Evolutionary conservation across 2,888 invertebrate species (phyloP).

Genomic region (Latrodectus elegans): DNA sequence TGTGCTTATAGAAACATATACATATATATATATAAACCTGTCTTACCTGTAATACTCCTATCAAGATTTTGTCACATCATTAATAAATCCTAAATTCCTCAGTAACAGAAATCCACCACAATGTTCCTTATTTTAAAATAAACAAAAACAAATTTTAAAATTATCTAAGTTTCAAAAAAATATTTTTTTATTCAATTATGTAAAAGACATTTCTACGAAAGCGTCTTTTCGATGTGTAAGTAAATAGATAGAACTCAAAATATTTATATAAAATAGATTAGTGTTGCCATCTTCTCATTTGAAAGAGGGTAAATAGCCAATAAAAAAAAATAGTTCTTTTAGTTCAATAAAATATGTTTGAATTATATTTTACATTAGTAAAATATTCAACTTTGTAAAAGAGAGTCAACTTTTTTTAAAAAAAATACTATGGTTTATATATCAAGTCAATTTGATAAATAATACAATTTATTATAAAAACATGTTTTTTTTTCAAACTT

Average conservation of each 20-base stretch:
- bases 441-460: no score
- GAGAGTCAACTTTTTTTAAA: no score
- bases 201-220: neutral
- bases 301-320: neutral
- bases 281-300: slow-evolving; percentile 26
- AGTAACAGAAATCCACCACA: slow-evolving; percentile 4
- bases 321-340: neutral
- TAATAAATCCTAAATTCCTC: neutral
- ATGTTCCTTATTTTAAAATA: slow-evolving; percentile 7
- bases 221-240: slow-evolving; percentile 7
- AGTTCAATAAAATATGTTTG: neutral
- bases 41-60: neutral
- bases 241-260: slow-evolving; percentile 34
- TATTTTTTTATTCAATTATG: neutral
- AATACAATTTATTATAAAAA: no score
- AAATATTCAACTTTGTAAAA: no score
- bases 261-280: slow-evolving; percentile 45
- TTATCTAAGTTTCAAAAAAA: neutral
- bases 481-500: no score
- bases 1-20: neutral
- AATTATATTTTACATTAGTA: no score
- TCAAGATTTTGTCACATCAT: neutral
- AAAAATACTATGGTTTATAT: no score
- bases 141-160: neutral
- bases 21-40: neutral